Conservation (phyloP, 92 coral and sea anemone genomes). For the Porites divaricata region DNA sequence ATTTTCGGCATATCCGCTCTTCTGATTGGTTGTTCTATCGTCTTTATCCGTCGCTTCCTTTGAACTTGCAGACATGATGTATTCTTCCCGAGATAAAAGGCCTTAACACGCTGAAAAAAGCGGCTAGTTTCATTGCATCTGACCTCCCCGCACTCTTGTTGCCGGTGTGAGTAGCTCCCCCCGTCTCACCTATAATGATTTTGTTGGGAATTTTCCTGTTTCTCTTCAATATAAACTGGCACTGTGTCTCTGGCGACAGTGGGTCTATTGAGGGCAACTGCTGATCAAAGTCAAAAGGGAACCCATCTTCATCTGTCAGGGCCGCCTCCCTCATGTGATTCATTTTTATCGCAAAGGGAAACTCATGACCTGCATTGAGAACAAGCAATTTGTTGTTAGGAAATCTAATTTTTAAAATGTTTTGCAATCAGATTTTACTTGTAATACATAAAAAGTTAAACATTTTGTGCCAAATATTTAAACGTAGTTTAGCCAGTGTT, state of each 20-base stretch:
- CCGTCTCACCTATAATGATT: constrained; percentile 59
- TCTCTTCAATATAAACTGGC: constrained; percentile 92
- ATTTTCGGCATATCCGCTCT: too few species aligned
- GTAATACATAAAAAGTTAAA: too few species aligned
- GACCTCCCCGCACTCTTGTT: background rate
- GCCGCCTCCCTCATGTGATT: constrained; percentile 93
- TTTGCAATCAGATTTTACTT: too few species aligned
- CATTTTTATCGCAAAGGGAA: constrained; percentile 98
- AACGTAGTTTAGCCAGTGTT: too few species aligned
- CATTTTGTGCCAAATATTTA: too few species aligned
- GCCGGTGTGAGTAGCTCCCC: background rate
- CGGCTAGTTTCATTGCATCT: background rate
- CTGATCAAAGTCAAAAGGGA: constrained; percentile 78
- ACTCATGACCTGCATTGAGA: constrained; percentile 87
- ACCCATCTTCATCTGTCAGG: constrained; percentile 80
- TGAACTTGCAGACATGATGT: too few species aligned
- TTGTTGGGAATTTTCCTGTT: constrained; percentile 79
- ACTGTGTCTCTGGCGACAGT: constrained; percentile 77
- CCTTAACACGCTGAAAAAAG: too few species aligned
- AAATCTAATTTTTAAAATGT: too few species aligned
- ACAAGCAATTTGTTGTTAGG: background rate
- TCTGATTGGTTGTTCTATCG: too few species aligned
- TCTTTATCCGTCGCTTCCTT: too few species aligned
- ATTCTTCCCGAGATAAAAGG: too few species aligned
- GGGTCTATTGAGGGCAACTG: constrained; percentile 91